Evolutionary conservation across 2,888 invertebrate genomes (phyloP), one percentile per base, ranked within the genome.

Genomic region (Kryphioiulus occultus): DNA sequence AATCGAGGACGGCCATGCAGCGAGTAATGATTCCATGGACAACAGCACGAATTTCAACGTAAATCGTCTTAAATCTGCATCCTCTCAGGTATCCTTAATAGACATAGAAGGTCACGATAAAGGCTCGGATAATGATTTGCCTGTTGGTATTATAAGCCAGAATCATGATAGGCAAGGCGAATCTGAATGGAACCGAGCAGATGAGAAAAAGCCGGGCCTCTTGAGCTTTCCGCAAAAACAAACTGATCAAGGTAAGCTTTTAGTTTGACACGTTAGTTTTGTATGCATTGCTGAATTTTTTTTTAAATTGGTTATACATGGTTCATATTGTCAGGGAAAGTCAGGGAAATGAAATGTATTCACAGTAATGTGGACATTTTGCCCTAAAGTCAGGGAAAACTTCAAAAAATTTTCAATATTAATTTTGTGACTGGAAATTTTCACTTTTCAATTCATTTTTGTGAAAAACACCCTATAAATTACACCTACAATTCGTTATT

Each of bases 181-280:
- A 30, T 35, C 86, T 35, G 86, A 35, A 44, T 86, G 32, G 44
- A 47, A 30, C 26, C 59, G 44, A 26, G 19, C 47, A 30, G 84
- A 84, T 47, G 82, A 87, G 19, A 83, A 84, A 44, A 87, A 39
- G 26, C 44, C 17, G 0, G 78, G 30, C 2, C 86, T 17, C 22
- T 12, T 12, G 4, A 26, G 1, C 22, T 19, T 84, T 22, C n/a
- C 84, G 44, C 87, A 87, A 15, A 87, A 84, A 30, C 87, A 84
- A 22, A 44, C 32, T 32, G 87, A 87, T 47, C 87, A 87, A 87
- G 78, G 87, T 87, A 53, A 86, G 47, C 2, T 53, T 39, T 85
- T 85, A 22, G 17, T 78, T 78, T 78, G 22, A 68, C 7, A 26
- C 9, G 19, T 68, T 53, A n/a, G 44, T 44, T 12, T 44, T 44